Conservation (phyloP, 2,113 vertebrate species). For the Misgurnus mizolepis region DNA sequence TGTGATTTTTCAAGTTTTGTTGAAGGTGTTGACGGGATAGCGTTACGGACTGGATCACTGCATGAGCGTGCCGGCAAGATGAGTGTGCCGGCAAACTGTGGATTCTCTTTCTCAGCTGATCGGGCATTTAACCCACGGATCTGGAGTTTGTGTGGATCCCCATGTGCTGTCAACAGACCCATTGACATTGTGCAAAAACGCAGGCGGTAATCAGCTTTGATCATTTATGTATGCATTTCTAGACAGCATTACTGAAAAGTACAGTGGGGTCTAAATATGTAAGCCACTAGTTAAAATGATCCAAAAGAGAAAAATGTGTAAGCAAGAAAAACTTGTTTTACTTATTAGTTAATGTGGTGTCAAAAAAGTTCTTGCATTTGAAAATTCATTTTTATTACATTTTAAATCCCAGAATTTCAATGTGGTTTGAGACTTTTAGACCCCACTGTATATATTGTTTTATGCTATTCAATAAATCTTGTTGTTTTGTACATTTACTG, state of each 20-base stretch:
- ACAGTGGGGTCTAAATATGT: neutral
- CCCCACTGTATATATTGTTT: too few relatives aligned
- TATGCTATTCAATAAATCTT: too few relatives aligned
- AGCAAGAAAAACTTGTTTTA: neutral
- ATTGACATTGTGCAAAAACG: constrained; percentile 78
- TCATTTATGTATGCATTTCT: constrained; percentile 50
- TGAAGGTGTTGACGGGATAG: neutral
- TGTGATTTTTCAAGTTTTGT: neutral
- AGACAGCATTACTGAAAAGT: neutral
- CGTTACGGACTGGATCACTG: constrained; percentile 10
- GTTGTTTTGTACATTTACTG: too few relatives aligned
- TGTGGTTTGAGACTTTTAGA: too few relatives aligned
- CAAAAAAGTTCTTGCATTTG: too few relatives aligned
- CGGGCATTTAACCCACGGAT: constrained; percentile 64
- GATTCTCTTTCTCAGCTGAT: constrained; percentile 66
- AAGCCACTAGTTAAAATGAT: neutral
- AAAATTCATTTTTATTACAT: too few relatives aligned
- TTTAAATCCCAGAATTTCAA: too few relatives aligned
- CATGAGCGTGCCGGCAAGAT: constrained; percentile 56
- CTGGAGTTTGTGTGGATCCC: constrained; percentile 73
- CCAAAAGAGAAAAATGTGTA: neutral
- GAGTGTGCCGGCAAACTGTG: constrained; percentile 74
- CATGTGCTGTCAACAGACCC: constrained; percentile 77
- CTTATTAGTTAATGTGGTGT: too few relatives aligned
- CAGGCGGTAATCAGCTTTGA: constrained; percentile 75